Evolutionary conservation across 2,797 vertebrate species (phyloP).

Genomic region (Scomberomorus guttatus): DNA sequence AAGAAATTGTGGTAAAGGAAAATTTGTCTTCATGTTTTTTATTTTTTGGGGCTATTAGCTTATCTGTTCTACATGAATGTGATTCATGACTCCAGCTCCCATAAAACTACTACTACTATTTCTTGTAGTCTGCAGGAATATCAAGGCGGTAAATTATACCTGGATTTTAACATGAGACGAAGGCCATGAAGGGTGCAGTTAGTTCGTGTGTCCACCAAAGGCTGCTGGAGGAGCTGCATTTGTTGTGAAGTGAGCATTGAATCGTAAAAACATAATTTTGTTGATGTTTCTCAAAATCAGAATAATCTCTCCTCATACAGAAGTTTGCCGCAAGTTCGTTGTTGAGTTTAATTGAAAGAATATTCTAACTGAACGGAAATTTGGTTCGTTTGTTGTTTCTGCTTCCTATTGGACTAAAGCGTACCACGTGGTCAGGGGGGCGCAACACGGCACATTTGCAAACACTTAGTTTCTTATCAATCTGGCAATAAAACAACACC

Average conservation of each 20-base stretch:
- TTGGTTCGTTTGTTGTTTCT: not conserved
- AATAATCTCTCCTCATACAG: not conserved
- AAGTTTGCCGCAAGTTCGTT: not conserved
- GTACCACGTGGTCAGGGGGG: not conserved
- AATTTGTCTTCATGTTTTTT: not conserved
- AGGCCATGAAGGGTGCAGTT: not conserved
- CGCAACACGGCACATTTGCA: not conserved
- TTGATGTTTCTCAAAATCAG: not conserved
- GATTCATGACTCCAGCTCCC: no score
- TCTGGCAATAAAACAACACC: no score
- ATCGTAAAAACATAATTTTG: not conserved
- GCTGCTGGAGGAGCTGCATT: not conserved
- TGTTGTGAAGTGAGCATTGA: not conserved
- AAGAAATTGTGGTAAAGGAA: not conserved
- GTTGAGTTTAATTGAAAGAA: not conserved
- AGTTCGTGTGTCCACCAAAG: not conserved
- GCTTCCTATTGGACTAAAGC: not conserved
- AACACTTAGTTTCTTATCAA: not conserved
- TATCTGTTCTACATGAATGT: not conserved
- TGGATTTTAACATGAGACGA: no score
- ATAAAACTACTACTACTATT: no score
- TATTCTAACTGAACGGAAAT: not conserved
- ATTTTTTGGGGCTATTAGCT: not conserved
- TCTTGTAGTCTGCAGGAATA: no score
- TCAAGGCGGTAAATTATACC: no score